Conservation (phyloP, 2,113 vertebrate genomes). For the Meleagris gallopavo region DNA sequence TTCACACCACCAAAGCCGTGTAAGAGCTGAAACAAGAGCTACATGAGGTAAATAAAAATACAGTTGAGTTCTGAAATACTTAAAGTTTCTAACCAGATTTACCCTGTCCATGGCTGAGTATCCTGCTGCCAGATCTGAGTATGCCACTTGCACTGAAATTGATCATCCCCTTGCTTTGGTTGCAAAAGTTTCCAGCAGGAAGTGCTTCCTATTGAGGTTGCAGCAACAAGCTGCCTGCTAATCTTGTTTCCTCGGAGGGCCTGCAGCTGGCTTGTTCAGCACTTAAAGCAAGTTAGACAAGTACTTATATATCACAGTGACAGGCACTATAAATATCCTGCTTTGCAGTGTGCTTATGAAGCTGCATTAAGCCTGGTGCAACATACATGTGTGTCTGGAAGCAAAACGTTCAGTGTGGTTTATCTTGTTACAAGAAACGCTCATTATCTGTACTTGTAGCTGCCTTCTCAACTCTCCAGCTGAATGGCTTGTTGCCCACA, state of each 20-base stretch:
- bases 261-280: conserved; percentile 22
- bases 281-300: conserved; percentile 13
- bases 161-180: background rate
- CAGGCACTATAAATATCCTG: conserved; percentile 1
- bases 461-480: background rate
- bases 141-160: background rate
- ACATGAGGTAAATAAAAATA: background rate
- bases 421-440: background rate
- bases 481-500: background rate
- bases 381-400: background rate
- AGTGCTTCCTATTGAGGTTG: background rate
- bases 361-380: background rate
- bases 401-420: background rate
- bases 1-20: background rate
- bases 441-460: background rate
- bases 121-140: background rate
- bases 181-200: background rate
- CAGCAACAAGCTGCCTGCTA: background rate
- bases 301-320: background rate
- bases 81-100: background rate
- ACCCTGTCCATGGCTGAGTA: background rate
- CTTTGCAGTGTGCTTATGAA: background rate
- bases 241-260: background rate
- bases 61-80: background rate
- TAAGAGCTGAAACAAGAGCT: background rate